Conservation (phyloP, 2,113 vertebrate species). For the Meles meles region DNA sequence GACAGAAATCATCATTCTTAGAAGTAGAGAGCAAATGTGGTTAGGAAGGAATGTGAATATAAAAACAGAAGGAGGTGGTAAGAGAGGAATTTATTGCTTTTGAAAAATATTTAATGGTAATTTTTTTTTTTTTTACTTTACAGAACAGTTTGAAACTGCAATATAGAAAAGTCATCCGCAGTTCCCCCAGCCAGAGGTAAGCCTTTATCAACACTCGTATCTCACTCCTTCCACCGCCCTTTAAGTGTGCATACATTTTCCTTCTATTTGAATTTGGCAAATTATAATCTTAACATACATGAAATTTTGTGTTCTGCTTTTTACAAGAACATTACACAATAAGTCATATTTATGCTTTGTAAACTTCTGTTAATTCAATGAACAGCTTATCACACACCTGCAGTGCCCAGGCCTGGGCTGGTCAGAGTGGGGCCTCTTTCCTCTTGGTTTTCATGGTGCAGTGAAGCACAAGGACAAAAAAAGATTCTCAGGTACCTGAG, state of each 20-base stretch:
- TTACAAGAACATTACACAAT: background rate
- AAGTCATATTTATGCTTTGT: background rate
- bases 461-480: background rate
- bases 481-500: background rate
- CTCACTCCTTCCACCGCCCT: background rate
- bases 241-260: background rate
- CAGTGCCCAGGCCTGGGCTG: background rate
- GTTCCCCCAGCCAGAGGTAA: background rate
- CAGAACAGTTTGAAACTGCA: constrained; percentile 33
- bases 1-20: constrained; percentile 47
- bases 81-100: constrained; percentile 50
- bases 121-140: background rate
- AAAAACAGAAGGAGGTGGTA: constrained; percentile 67
- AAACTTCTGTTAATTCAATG: background rate
- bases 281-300: background rate
- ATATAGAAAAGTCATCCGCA: background rate
- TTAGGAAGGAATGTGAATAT: constrained; percentile 29
- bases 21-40: constrained; percentile 52
- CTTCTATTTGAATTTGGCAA: constrained; percentile 24
- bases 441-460: rapidly evolving
- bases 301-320: background rate
- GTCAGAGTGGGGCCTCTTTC: background rate
- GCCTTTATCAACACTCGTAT: background rate
- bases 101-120: constrained; percentile 40
- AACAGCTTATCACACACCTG: no score